These are phyloP conservation scores for Butorides virescens DNA, from an alignment of 2,113 vertebrate species.

Conservation along the genomic window DNA sequence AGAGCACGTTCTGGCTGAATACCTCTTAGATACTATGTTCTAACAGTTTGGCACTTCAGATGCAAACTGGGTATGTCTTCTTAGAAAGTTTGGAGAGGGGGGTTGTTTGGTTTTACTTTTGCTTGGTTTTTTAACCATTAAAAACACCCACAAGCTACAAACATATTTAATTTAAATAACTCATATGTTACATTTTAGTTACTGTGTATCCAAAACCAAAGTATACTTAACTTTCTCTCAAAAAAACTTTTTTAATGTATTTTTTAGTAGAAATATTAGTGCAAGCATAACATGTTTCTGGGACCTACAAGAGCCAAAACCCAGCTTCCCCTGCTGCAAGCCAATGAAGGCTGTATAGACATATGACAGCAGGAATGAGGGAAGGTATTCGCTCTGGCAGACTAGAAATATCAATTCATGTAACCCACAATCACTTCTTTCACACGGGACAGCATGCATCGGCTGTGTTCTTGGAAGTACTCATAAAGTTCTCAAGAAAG, in stretches of 20 bases:
- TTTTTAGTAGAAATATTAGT: conserved; percentile 14
- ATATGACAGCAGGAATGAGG: conserved; percentile 18
- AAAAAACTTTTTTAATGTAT: not conserved
- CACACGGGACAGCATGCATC: conserved; percentile 38
- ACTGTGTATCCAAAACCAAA: not conserved
- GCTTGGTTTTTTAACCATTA: not conserved
- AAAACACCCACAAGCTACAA: conserved; percentile 8
- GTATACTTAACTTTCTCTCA: conserved; percentile 8
- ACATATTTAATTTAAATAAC: not conserved
- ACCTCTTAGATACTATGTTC: not conserved
- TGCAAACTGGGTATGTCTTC: not conserved
- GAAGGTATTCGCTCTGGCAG: conserved; percentile 23
- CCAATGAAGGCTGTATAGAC: not conserved
- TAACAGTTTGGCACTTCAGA: not conserved
- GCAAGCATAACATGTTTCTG: not conserved
- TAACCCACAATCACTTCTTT: conserved; percentile 48
- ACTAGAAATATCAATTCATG: not conserved
- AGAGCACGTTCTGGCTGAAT: not conserved
- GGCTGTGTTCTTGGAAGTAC: conserved; percentile 52
- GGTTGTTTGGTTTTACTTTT: not conserved
- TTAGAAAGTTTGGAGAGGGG: not conserved
- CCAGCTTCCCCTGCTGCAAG: not conserved
- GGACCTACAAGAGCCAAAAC: not conserved
- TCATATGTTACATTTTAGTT: not conserved
- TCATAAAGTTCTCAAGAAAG: conserved; percentile 33